A percentile compares a stretch with the other conserved stretches of the same genome.
phyloP scores from a whole-genome alignment of 2,888 invertebrate species.

The Imbricaverruca yamaguchii region DNA sequence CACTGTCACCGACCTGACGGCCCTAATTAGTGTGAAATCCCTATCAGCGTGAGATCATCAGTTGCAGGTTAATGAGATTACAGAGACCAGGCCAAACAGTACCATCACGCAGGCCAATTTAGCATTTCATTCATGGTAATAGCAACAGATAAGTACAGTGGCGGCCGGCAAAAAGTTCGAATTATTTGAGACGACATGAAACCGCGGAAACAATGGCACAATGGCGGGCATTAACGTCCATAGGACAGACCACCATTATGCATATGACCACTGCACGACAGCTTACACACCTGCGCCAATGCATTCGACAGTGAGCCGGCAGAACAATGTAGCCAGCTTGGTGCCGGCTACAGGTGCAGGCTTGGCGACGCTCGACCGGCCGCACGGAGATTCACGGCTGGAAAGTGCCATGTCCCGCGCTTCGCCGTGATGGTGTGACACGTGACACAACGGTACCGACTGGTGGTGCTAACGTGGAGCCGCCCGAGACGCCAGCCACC shows the following conservation, averaged over 20 bases:
- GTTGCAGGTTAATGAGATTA: conserved; percentile 13
- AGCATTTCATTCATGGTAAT: background rate
- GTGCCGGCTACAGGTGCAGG: too few species aligned
- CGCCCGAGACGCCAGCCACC: too few species aligned
- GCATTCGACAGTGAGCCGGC: background rate
- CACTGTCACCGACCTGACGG: background rate
- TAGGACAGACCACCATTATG: too few species aligned
- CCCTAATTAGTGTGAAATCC: background rate
- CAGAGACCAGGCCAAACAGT: background rate
- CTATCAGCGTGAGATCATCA: conserved; percentile 10
- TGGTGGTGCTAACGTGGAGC: too few species aligned
- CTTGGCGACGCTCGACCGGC: too few species aligned
- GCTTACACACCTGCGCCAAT: background rate
- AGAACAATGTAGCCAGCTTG: too few species aligned
- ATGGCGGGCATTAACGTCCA: background rate
- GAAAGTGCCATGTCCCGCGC: too few species aligned
- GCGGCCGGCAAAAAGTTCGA: background rate
- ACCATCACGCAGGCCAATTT: conserved; percentile 10
- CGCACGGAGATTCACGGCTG: too few species aligned
- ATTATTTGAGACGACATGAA: background rate
- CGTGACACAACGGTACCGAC: too few species aligned
- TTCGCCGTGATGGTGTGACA: too few species aligned
- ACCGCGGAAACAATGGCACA: background rate
- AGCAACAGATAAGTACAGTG: background rate
- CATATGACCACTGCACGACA: background rate